phyloP scores from a whole-genome alignment of 2,113 vertebrate genomes.

The Vulpes vulpes region DNA sequence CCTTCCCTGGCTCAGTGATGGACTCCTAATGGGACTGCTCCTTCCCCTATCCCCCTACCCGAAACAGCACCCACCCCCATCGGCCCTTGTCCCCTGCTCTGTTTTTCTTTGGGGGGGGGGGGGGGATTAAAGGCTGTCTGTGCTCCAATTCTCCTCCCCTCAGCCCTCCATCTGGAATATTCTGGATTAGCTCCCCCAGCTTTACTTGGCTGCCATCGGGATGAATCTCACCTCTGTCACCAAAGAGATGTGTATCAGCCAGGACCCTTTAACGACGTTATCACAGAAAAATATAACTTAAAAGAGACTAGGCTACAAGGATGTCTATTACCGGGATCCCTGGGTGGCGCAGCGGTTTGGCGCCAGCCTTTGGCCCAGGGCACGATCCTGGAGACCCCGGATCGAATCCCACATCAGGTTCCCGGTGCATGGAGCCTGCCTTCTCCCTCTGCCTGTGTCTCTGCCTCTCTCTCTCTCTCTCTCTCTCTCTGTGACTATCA shows the following conservation, averaged over 20 bases:
- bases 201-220: not conserved
- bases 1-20: not conserved
- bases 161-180: not conserved
- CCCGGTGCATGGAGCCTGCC: too few species aligned
- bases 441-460: too few species aligned
- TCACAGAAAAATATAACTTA: not conserved
- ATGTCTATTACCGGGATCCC: not conserved
- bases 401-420: too few species aligned
- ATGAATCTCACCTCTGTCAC: not conserved
- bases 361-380: too few species aligned
- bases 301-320: not conserved
- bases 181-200: not conserved
- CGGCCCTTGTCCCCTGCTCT: accelerated
- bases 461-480: too few species aligned
- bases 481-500: too few species aligned
- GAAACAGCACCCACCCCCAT: accelerated
- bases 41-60: not conserved
- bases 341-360: too few species aligned
- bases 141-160: not conserved
- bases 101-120: not conserved
- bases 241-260: not conserved
- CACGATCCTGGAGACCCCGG: too few species aligned
- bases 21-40: not conserved
- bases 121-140: not conserved
- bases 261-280: accelerated